Conservation (phyloP, 2,888 invertebrate genomes). For the Alloscopus bannaensis region DNA sequence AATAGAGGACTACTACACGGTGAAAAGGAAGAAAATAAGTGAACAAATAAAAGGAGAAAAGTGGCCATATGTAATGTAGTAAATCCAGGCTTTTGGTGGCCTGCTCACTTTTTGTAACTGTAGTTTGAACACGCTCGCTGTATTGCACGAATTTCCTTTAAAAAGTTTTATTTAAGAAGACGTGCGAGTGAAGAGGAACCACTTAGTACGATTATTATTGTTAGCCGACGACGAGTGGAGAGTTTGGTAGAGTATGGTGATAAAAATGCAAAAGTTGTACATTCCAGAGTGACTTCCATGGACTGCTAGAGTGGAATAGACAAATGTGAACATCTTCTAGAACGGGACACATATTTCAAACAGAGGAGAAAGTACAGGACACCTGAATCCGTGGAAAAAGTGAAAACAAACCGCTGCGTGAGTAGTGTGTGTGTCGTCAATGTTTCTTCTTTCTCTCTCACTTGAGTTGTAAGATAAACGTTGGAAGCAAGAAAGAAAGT, state of each 20-base stretch:
- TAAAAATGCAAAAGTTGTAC: no score
- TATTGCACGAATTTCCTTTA: conserved; percentile 20
- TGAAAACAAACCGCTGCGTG: no score
- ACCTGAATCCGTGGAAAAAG: no score
- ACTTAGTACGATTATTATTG: conserved; percentile 49
- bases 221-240: not conserved
- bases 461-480: not conserved
- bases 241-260: not conserved
- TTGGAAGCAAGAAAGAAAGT: not conserved
- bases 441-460: conserved; percentile 7
- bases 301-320: no score
- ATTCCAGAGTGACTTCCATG: no score
- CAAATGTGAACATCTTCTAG: no score
- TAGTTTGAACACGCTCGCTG: conserved; percentile 15
- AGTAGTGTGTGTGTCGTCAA: not conserved
- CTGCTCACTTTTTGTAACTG: conserved; percentile 22
- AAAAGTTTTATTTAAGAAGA: conserved; percentile 9
- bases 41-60: conserved; percentile 38
- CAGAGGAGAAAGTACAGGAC: not conserved
- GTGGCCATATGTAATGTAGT: conserved; percentile 40
- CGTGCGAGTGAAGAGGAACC: conserved; percentile 32
- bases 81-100: conserved; percentile 41
- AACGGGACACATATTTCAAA: conserved; percentile 19
- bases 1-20: not conserved
- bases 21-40: conserved; percentile 27